Base-by-base conservation (phyloP, 2,113 vertebrate genomes). In the Oryzias javanicus region DNA sequence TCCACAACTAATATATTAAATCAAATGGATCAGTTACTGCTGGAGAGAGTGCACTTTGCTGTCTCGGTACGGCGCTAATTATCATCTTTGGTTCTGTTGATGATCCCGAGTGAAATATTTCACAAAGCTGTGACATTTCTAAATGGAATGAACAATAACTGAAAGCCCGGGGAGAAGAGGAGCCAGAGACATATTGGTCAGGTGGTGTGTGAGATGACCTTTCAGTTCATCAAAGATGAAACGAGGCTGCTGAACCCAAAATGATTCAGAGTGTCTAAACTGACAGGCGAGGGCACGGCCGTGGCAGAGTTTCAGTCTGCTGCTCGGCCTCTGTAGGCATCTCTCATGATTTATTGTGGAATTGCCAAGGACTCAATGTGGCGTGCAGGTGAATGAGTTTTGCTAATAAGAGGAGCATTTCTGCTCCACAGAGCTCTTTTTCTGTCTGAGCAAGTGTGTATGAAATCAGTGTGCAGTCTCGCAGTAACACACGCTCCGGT, bases 351-450 rank as follows among this genome's bases (percentile, higher is more conserved):
- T 89, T 88, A 88, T 88, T 84, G 85, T 83, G 83, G 88, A 89
- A 89, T 90, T 85, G 88, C 88, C 80, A 83, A 66, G 73, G 84
- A 88, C 82, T 88, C 86, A 88, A 85, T 87, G 87, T 85, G 84
- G 79, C 82, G 64, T 88, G 87, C 89, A 89, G 88, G 89, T 91
- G 89, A 88, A 88, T 89, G 89, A 86, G 87, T 88, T 89, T 84
- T 83, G 78, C 87, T 90, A 88, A 91, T 92, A 89, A 90, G 88
- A 90, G 89, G 64, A 82, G 81, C 81, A 80, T 88, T 91, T 91
- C 85, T 89, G 89, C 87, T 89, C 85, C 85, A 88, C 70, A 48
- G 87, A 88, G 88, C 79, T 86, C 78, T 83, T 86, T 88, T 90
- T 89, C 86, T 86, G 85, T 89, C 67, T 89, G 86, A 88, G 86